Evolutionary conservation across 2,113 vertebrate species (phyloP).

Genomic region (Malurus cyaneus): DNA sequence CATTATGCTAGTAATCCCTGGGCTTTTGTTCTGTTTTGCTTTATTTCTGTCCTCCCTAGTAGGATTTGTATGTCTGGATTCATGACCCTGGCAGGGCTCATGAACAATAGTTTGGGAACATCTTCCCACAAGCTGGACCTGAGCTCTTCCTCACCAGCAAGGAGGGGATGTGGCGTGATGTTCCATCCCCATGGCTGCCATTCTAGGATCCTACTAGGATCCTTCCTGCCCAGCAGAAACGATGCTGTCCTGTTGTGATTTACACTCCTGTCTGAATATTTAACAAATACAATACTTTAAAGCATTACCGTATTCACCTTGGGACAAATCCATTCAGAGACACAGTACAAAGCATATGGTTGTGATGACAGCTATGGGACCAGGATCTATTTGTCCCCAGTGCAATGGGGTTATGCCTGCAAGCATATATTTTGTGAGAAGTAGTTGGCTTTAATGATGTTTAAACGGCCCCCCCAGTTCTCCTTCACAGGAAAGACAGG

Average conservation of each 20-base stretch:
- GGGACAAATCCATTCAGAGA: slow-evolving; percentile 49
- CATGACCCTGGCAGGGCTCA: accelerated
- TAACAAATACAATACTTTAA: slow-evolving; percentile 70
- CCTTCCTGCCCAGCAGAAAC: not conserved
- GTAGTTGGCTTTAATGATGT: slow-evolving; percentile 14
- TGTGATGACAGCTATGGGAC: slow-evolving; percentile 62
- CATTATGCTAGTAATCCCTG: not conserved
- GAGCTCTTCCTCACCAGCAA: not conserved
- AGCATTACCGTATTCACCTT: slow-evolving; percentile 41
- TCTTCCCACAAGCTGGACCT: not conserved
- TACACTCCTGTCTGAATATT: slow-evolving; percentile 62
- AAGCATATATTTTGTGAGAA: not conserved
- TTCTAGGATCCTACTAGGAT: not conserved
- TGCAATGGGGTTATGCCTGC: not conserved
- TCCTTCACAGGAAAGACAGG: not conserved
- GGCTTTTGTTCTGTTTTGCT: not conserved
- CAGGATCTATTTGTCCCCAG: slow-evolving; percentile 53
- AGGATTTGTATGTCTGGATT: not conserved
- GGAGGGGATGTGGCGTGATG: not conserved
- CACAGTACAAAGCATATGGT: slow-evolving; percentile 48
- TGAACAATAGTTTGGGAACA: not conserved
- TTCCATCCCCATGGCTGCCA: not conserved
- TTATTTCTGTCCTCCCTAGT: not conserved
- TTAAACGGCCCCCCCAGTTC: not conserved
- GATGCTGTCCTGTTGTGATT: slow-evolving; percentile 33